Base-by-base conservation (phyloP, 2,888 invertebrate species). In the Tetheella fluctuosa region DNA sequence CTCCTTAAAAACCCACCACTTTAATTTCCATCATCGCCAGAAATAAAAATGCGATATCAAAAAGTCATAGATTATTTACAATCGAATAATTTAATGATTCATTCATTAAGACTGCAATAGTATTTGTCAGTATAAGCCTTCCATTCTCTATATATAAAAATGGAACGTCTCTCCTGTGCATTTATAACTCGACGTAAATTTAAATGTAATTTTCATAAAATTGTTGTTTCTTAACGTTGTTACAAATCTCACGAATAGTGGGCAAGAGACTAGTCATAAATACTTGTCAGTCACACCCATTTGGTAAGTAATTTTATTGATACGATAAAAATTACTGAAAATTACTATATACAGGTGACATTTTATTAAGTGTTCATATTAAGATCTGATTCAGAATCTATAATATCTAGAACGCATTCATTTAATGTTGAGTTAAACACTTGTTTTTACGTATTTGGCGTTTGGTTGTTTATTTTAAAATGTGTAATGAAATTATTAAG, bases 311-410 rank as follows among this genome's bases (percentile, higher is more conserved):
- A 42, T 17, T 39, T 20, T 10, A 48, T 48, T 48, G 48, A 20
- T 2, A 48, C 17, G 17, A 48, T 20, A 48, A 48, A 39, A 39
- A 39, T 39, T 39, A 48, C 48, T 48, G 10, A 20, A 20, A 20
- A 48, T 48, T 20, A 48, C 48, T 20, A 10, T 48, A 48, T 20
- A 48, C 48, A 20, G 17, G 48, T 48, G 48, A 48, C 17, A 20
- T 48, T 48, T 48, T 48, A 48, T 20, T 48, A 20, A 48, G 48
- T n/a, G 17, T 20, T 48, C 48, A 48, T 48, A 20, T 48, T 48
- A 20, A 48, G 10, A 7, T 48, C 1, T 20, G 48, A 48, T 0
- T 48, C 20, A 10, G 48, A 48, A 20, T 48, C 48, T 7, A 48
- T 48, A 48, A 2, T 20, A 48, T 48, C 48, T 48, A 48, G 48